These are phyloP conservation scores for Echeneis naucrates DNA, from an alignment of 2,797 vertebrate species.

Conservation along the genomic window DNA sequence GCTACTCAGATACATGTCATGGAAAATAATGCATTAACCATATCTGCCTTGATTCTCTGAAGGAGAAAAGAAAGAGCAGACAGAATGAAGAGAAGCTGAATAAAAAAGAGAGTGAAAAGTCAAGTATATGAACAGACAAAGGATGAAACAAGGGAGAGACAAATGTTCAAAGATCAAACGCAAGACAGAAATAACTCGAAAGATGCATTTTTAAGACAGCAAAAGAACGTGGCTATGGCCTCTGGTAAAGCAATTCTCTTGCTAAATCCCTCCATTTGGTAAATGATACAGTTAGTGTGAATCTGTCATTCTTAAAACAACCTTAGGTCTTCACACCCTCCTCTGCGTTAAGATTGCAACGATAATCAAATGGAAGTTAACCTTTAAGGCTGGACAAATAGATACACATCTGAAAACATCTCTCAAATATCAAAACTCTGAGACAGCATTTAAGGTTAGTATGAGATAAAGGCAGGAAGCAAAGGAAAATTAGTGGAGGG, in stretches of 20 bases:
- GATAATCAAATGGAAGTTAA: slow-evolving; percentile 46
- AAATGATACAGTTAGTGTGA: slow-evolving; percentile 48
- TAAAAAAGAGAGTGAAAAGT: neutral
- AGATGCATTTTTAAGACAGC: neutral
- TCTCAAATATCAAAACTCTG: slow-evolving; percentile 30
- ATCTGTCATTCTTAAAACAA: slow-evolving; percentile 24
- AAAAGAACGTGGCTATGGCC: slow-evolving; percentile 24
- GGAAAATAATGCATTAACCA: slow-evolving; percentile 15
- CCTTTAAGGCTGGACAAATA: slow-evolving; percentile 36
- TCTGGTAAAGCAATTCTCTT: slow-evolving; percentile 40
- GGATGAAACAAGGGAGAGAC: neutral
- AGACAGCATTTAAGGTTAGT: slow-evolving; percentile 47
- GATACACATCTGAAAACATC: slow-evolving; percentile 51
- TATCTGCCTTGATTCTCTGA: neutral
- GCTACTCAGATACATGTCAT: slow-evolving; percentile 1
- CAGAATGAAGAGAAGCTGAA: neutral
- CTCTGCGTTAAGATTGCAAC: slow-evolving; percentile 50
- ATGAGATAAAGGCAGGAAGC: slow-evolving; percentile 16
- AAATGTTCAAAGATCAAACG: slow-evolving; percentile 1
- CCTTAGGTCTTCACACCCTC: slow-evolving; percentile 38
- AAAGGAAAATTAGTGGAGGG: slow-evolving; percentile 22
- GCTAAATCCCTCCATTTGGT: slow-evolving; percentile 50
- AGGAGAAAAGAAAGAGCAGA: neutral
- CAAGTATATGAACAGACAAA: neutral
- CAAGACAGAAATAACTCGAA: neutral